These are phyloP conservation scores for Smithornis capensis DNA, from an alignment of 2,113 vertebrate genomes.

Conservation along the genomic window DNA sequence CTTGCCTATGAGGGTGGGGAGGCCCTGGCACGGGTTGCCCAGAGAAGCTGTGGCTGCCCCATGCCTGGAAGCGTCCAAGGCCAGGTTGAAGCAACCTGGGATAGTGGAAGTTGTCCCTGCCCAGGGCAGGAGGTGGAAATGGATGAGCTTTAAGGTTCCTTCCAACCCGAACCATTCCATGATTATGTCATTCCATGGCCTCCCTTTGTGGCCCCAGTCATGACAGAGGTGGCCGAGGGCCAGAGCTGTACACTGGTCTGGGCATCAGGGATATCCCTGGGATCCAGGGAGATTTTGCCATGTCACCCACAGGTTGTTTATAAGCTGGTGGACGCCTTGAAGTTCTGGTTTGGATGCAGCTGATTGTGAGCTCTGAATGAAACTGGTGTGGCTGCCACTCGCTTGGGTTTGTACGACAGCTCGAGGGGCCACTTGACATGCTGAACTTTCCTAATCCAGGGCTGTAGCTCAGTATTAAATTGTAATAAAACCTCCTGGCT, in stretches of 20 bases:
- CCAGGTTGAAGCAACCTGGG: neutral
- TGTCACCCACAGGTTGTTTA: neutral
- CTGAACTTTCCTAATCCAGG: neutral
- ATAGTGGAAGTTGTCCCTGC: neutral
- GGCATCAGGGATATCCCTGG: neutral
- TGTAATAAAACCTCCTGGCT: neutral
- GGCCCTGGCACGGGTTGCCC: neutral
- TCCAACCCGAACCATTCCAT: neutral
- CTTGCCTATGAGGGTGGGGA: fast-evolving
- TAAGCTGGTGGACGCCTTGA: neutral
- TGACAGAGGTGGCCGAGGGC: neutral
- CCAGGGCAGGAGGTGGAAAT: neutral
- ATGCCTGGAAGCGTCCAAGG: neutral
- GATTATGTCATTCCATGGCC: neutral
- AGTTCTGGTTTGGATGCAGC: neutral
- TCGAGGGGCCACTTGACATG: neutral
- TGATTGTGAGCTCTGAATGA: neutral
- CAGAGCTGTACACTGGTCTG: neutral
- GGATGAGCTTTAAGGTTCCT: neutral
- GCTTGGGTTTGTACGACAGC: neutral
- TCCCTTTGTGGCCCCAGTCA: neutral
- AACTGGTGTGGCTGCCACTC: neutral
- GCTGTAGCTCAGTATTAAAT: neutral
- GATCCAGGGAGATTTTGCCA: neutral
- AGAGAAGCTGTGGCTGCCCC: neutral